Evolutionary conservation across 1,140 invertebrate genomes (phyloP).

Genomic region (Limonius californicus): DNA sequence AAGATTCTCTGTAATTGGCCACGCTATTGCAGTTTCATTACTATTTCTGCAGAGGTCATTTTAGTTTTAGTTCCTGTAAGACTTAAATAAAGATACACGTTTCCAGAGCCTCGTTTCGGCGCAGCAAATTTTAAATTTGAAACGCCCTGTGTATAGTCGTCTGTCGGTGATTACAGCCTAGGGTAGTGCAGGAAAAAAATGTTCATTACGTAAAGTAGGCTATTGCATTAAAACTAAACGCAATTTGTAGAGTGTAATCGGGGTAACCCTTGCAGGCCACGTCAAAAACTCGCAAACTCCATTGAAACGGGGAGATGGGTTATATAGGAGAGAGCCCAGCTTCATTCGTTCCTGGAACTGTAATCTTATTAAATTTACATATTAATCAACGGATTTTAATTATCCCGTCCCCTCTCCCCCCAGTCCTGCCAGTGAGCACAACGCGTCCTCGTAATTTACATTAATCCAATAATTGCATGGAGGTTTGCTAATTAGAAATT

Average conservation of each 20-base stretch:
- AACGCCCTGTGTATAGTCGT: too few species aligned
- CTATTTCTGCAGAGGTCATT: too few species aligned
- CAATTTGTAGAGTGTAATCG: conserved; percentile 9
- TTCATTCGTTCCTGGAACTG: conserved; percentile 62
- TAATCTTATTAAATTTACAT: conserved; percentile 97
- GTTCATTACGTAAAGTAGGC: neutral
- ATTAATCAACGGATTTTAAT: conserved; percentile 97
- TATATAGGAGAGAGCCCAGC: conserved; percentile 22
- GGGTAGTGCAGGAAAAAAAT: neutral
- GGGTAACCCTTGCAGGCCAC: conserved; percentile 20
- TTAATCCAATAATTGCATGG: conserved; percentile 91
- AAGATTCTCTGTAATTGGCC: too few species aligned
- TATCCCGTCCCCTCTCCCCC: conserved; percentile 56
- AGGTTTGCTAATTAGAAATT: conserved; percentile 89
- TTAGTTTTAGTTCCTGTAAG: too few species aligned
- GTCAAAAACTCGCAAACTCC: conserved; percentile 28
- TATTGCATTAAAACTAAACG: neutral
- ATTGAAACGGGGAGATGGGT: conserved; percentile 20
- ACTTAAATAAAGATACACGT: too few species aligned
- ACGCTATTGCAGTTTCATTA: too few species aligned
- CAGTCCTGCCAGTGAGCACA: conserved; percentile 45
- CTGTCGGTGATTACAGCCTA: too few species aligned
- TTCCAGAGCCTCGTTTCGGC: too few species aligned
- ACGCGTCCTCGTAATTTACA: conserved; percentile 82
- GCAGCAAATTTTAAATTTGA: too few species aligned